A percentile compares a stretch with the other conserved stretches of the same genome.
Conservation (phyloP, 2,797 vertebrate genomes). For the Tragelaphus oryx region DNA sequence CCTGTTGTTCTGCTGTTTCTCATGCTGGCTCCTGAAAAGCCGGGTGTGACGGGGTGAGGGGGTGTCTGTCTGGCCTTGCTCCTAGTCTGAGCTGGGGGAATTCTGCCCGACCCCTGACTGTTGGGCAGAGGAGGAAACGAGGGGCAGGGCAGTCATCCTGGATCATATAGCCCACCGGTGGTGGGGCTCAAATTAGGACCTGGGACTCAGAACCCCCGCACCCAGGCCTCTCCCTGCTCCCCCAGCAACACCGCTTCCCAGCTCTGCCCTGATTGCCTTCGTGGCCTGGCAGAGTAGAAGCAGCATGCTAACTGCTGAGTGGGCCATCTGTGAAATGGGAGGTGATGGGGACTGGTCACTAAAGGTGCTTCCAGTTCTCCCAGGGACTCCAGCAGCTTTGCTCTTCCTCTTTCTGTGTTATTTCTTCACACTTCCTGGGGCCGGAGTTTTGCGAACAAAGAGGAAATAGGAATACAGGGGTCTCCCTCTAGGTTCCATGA, state of each 20-base stretch:
- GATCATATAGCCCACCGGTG: background rate
- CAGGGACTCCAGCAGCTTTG: background rate
- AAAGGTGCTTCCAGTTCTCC: background rate
- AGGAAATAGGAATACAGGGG: background rate
- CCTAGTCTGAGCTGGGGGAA: background rate
- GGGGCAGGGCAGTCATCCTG: background rate
- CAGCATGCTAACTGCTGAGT: background rate
- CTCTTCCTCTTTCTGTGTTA: constrained; percentile 50
- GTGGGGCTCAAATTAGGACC: background rate
- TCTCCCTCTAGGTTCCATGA: background rate
- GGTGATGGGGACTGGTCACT: background rate
- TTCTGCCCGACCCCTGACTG: background rate
- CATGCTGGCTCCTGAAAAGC: background rate
- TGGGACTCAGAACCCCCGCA: background rate
- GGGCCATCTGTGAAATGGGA: background rate
- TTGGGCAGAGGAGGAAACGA: background rate
- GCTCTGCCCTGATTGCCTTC: background rate
- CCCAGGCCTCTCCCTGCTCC: background rate
- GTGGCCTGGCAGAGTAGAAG: background rate
- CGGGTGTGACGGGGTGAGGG: background rate
- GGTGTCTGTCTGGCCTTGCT: background rate
- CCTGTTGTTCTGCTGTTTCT: background rate
- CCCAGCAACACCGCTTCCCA: rapidly evolving
- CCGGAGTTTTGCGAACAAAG: background rate
- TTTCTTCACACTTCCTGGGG: constrained; percentile 63